These are phyloP conservation scores for Athene noctua DNA, from an alignment of 2,113 vertebrate genomes.

Conservation along the genomic window DNA sequence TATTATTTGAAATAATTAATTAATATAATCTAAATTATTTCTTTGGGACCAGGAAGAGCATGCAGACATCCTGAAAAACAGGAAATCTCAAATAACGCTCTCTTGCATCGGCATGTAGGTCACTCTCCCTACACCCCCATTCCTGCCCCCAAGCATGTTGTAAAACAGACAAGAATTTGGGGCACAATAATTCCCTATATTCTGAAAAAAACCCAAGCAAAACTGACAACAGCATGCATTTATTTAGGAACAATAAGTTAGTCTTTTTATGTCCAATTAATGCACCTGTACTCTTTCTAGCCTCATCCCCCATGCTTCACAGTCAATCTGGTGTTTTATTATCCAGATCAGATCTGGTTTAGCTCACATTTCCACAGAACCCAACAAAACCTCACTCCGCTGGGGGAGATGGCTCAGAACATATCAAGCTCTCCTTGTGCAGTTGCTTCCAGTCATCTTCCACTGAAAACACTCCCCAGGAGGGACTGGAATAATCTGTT, in stretches of 20 bases:
- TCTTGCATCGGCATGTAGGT: not conserved
- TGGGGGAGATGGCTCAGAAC: not conserved
- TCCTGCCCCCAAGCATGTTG: not conserved
- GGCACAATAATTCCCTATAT: not conserved
- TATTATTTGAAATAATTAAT: not conserved
- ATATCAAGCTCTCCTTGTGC: not conserved
- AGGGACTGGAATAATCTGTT: not conserved
- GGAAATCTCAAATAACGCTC: not conserved
- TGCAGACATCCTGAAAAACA: not conserved
- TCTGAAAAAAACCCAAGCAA: not conserved
- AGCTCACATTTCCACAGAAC: not conserved
- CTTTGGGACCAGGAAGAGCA: not conserved
- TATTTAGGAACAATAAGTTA: not conserved
- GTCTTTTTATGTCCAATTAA: not conserved
- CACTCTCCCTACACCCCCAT: not conserved
- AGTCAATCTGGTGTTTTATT: not conserved
- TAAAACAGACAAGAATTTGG: not conserved
- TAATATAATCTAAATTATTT: not conserved
- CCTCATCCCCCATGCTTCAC: not conserved
- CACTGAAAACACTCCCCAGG: not conserved
- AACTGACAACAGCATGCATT: not conserved
- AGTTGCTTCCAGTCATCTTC: not conserved
- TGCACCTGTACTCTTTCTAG: not conserved
- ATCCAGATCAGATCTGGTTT: not conserved
- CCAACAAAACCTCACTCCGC: accelerated